Base-by-base conservation (phyloP, 2,113 vertebrate genomes). In the Panthera leo region DNA sequence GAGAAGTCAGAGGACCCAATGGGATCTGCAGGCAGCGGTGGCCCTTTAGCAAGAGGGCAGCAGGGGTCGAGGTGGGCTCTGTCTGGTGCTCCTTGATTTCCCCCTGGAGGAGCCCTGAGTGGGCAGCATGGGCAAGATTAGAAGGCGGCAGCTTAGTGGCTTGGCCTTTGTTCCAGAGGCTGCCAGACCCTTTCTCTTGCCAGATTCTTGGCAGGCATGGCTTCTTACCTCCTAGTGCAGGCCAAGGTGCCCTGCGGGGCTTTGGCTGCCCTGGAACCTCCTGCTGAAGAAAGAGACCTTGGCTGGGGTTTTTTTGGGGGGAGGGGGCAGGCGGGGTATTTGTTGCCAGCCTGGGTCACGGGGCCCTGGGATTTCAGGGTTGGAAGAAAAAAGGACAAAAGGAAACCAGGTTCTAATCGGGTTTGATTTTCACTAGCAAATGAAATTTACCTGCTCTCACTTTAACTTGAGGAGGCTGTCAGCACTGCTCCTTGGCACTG, bases 371-470 rank as follows among this genome's bases (percentile, higher is more conserved):
- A 25, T 93, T 70, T 61, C 36, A 39, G 55, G 34, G 4, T 87
- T 94, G 48, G 39, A 73, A 29, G 71, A 91, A 73, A 87, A 92
- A 88, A 78, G 55, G 88, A 97, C 88, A 96, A 97, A 97, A 89
- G 53, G 51, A 95, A 97, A 75, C 23, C 51, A 95, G 75, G 95
- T 58, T 88, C 97, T 98, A 98, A 98, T 98, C 48, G 96, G 98
- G 95, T 96, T 98, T 98, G 98, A 99, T 98, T 98, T 99, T 98
- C 98, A 98, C 91, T 97, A 98, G 98, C 97, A 97, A 98, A 98
- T 98, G 90, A 98, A 98, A 98, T 98, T 98, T 98, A 98, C 98
- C 98, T 98, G 98, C 97, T 97, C 97, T 96, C 97, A 97, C 97
- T 96, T 97, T 98, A 97, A 96, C 94, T 95, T 67, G 18, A 97